Evolutionary conservation across 2,797 vertebrate species (phyloP).

Genomic region (Alosa sapidissima): DNA sequence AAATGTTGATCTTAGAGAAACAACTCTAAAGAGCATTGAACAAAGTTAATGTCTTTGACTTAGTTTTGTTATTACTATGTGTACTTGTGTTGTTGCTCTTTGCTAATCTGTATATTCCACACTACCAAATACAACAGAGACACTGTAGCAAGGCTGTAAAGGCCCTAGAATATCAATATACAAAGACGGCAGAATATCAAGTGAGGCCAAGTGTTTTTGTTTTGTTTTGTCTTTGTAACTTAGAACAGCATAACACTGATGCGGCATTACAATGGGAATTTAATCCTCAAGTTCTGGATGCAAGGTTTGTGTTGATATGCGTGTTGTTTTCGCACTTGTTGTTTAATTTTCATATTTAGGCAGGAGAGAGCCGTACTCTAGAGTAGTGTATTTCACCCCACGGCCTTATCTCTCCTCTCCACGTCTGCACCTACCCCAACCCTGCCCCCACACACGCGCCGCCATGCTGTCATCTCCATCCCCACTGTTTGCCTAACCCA

Average conservation of each 20-base stretch:
- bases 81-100: neutral
- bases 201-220: neutral
- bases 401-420: constrained; percentile 29
- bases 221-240: neutral
- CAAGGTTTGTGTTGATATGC: neutral
- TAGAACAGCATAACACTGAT: neutral
- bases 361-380: neutral
- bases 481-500: constrained; percentile 50
- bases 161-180: too few relatives aligned
- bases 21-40: too few relatives aligned
- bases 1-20: too few relatives aligned
- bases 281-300: neutral
- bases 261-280: neutral
- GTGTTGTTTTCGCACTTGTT: neutral
- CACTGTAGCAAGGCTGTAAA: neutral
- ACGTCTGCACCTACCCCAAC: neutral
- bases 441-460: constrained; percentile 47
- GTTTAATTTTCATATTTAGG: neutral
- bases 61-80: neutral
- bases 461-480: constrained; percentile 58
- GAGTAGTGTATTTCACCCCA: constrained; percentile 40
- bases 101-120: neutral
- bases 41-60: too few relatives aligned
- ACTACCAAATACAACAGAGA: neutral
- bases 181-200: neutral